phyloP scores from a whole-genome alignment of 2,888 invertebrate species.

The Ptilodon capucinus region DNA sequence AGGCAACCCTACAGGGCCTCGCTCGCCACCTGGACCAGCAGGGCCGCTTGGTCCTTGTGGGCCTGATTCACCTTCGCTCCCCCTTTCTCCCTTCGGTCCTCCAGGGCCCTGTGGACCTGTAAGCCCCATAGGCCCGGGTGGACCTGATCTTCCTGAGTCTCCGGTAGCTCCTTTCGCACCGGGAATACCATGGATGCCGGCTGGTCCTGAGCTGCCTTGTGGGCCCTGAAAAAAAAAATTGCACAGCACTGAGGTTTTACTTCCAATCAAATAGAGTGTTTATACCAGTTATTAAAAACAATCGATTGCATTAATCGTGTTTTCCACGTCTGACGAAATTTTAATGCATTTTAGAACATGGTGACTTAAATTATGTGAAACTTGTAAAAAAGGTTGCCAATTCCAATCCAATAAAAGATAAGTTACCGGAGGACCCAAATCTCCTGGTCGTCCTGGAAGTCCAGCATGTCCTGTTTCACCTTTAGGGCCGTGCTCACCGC shows the following conservation, averaged over 20 bases:
- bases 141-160: slow-evolving; percentile 86
- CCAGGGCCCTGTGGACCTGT: slow-evolving; percentile 88
- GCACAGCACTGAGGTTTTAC: too few relatives aligned
- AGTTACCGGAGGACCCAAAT: slow-evolving; percentile 87
- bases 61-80: slow-evolving; percentile 87
- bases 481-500: slow-evolving; percentile 89
- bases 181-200: slow-evolving; percentile 86
- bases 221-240: slow-evolving; percentile 83
- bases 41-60: slow-evolving; percentile 87
- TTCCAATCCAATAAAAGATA: too few relatives aligned
- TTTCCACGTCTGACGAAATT: too few relatives aligned
- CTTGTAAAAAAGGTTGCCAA: too few relatives aligned
- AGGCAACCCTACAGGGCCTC: slow-evolving; percentile 83
- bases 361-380: too few relatives aligned
- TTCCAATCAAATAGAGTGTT: too few relatives aligned
- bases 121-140: slow-evolving; percentile 85
- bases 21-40: slow-evolving; percentile 86
- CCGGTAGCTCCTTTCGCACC: slow-evolving; percentile 88
- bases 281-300: too few relatives aligned
- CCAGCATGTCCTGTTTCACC: slow-evolving; percentile 89
- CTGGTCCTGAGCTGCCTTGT: slow-evolving; percentile 86
- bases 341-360: too few relatives aligned
- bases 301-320: too few relatives aligned
- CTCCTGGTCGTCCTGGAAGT: slow-evolving; percentile 90
- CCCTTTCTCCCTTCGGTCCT: slow-evolving; percentile 89